A percentile compares a stretch with the other conserved stretches of the same genome.
Evolutionary conservation across 1,140 invertebrate species (phyloP).

Genomic region (Paracyclopina nana): DNA sequence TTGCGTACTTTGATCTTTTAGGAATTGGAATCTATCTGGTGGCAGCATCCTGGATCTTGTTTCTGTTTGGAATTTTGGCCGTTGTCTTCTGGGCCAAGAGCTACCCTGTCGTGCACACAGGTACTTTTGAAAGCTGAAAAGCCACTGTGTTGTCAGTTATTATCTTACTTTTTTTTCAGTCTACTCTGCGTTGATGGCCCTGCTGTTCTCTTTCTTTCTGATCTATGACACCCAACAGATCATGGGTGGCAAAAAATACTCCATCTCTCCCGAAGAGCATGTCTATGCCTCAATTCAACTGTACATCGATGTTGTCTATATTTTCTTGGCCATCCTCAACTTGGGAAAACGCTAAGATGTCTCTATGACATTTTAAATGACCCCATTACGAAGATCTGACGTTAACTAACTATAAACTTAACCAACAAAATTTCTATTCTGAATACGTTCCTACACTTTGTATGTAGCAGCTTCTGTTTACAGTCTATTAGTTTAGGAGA

Average conservation of each 20-base stretch:
- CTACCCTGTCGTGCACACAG: slow-evolving; percentile 21
- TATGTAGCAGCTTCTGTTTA: too few relatives aligned
- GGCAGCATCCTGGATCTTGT: slow-evolving; percentile 20
- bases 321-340: slow-evolving; percentile 65
- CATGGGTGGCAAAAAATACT: slow-evolving; percentile 39
- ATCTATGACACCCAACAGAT: slow-evolving; percentile 45
- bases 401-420: too few relatives aligned
- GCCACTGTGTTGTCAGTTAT: too few relatives aligned
- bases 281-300: slow-evolving; percentile 38
- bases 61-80: slow-evolving; percentile 33
- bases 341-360: slow-evolving; percentile 34
- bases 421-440: too few relatives aligned
- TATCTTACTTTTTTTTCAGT: too few relatives aligned
- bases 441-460: too few relatives aligned
- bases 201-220: slow-evolving; percentile 35
- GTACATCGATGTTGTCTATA: slow-evolving; percentile 59
- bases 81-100: slow-evolving; percentile 19
- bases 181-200: slow-evolving; percentile 31
- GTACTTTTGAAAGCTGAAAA: too few relatives aligned
- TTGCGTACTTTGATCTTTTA: too few relatives aligned
- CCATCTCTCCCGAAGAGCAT: slow-evolving; percentile 41
- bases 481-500: too few relatives aligned
- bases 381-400: too few relatives aligned
- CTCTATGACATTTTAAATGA: too few relatives aligned
- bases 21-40: slow-evolving; percentile 10